Evolutionary conservation across 2,888 invertebrate genomes (phyloP), one percentile per base, ranked within the genome.

Genomic region (Schizaphis graminum): DNA sequence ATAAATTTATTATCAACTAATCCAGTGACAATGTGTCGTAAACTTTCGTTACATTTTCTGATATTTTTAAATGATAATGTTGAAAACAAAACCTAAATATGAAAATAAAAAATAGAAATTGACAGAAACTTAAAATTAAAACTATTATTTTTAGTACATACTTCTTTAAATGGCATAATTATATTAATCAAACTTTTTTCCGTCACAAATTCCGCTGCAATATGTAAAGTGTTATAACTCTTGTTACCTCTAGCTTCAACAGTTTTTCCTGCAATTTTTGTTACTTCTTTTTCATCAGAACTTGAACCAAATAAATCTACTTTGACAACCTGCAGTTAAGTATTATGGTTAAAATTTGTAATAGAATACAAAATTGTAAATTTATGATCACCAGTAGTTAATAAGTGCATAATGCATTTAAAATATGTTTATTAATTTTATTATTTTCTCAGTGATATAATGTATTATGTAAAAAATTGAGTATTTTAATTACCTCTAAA

Each of bases 241-340:
- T 98, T 99, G 89, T 98, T 97, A 0, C 97, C 97, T 95, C 97
- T 98, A 0, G 98, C 98, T 96, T 98, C 98, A 0, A 97, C 97
- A 1, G 97, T 97, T 96, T 98, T 98, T 26, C 97, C 97, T 13
- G 97, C 97, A 53, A 99, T 97, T 95, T 98, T 98, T 0, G 97
- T 97, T 0, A 99, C 97, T 96, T 99, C 98, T 96, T 99, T 99
- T 96, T 99, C 99, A 95, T 99, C 99, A 0, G 98, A 97, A 10
- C 98, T 96, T 28, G 97, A 96, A 0, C 99, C 99, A 95, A 99
- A 99, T 84, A 99, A 96, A 96, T 99, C 99, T 94, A 98, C 97
- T 87, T 97, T 97, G 95, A 98, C 98, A 11, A 99, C 96, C 97
- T 97, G 21, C 47, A 89, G 47, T 89, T 53, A 91, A 91, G 28